phyloP scores from a whole-genome alignment of 2,888 invertebrate species.

The Notocelia uddmanniana region DNA sequence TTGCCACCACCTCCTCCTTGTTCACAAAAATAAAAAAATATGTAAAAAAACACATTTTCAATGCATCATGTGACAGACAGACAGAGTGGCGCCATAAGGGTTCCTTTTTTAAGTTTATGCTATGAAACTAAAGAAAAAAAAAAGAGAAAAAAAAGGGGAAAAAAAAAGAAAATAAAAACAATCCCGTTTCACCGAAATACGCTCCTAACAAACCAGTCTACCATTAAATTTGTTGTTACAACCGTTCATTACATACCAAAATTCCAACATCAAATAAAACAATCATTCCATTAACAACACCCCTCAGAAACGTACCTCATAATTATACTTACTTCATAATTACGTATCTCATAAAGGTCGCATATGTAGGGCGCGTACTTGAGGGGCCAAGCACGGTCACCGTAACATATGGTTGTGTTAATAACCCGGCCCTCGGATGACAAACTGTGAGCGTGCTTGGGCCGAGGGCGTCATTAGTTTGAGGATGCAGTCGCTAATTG shows the following conservation, averaged over 20 bases:
- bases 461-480: constrained; percentile 32
- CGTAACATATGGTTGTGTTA: constrained; percentile 4
- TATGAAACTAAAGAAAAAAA: no score
- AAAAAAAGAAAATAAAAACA: no score
- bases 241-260: neutral
- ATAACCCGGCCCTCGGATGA: constrained; percentile 24
- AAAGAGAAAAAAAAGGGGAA: no score
- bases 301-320: neutral
- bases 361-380: neutral
- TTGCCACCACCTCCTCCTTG: no score
- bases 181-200: no score
- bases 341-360: constrained; percentile 1
- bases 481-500: constrained; percentile 31
- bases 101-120: no score
- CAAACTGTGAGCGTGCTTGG: constrained; percentile 23
- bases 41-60: no score
- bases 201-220: no score
- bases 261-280: neutral
- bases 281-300: neutral
- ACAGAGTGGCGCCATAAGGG: no score
- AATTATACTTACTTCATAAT: no score
- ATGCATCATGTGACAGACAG: no score
- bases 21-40: no score
- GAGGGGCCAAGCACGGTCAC: constrained; percentile 7
- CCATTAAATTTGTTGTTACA: neutral